Evolutionary conservation across 1,140 invertebrate genomes (phyloP).

Genomic region (Gryon sp.): DNA sequence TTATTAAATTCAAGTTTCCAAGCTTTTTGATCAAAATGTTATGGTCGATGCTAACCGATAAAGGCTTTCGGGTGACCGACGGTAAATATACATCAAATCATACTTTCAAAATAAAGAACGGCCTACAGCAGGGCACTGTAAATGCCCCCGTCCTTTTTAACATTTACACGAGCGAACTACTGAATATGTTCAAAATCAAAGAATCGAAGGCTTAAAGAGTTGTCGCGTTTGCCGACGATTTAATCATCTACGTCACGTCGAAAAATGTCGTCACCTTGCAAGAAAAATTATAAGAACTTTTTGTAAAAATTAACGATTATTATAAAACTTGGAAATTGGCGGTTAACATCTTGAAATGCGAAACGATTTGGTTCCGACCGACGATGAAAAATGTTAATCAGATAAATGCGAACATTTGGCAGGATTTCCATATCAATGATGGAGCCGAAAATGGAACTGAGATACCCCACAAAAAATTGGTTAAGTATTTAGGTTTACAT

Average conservation of each 20-base stretch:
- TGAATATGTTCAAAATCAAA: not conserved
- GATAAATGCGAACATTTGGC: not conserved
- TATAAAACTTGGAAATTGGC: slow-evolving; percentile 19
- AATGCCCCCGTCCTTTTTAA: not conserved
- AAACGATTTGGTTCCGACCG: too few species aligned
- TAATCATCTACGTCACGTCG: slow-evolving; percentile 1
- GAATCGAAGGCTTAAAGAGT: not conserved
- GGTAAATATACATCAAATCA: not conserved
- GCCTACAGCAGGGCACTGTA: slow-evolving; percentile 8
- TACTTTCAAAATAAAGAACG: not conserved
- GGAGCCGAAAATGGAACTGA: not conserved
- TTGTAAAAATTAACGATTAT: slow-evolving; percentile 13
- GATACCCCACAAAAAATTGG: not conserved
- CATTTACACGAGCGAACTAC: not conserved
- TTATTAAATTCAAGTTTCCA: not conserved
- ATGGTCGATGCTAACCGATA: not conserved
- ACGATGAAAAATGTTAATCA: too few species aligned
- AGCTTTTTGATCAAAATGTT: not conserved
- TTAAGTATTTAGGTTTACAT: not conserved
- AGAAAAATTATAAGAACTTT: not conserved
- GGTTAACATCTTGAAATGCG: slow-evolving; percentile 12
- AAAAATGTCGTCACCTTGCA: not conserved
- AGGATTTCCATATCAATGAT: not conserved
- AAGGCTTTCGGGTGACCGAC: not conserved
- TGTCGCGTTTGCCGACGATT: slow-evolving; percentile 17